phyloP scores from a whole-genome alignment of 2,797 vertebrate species.

The Ateles fusciceps region DNA sequence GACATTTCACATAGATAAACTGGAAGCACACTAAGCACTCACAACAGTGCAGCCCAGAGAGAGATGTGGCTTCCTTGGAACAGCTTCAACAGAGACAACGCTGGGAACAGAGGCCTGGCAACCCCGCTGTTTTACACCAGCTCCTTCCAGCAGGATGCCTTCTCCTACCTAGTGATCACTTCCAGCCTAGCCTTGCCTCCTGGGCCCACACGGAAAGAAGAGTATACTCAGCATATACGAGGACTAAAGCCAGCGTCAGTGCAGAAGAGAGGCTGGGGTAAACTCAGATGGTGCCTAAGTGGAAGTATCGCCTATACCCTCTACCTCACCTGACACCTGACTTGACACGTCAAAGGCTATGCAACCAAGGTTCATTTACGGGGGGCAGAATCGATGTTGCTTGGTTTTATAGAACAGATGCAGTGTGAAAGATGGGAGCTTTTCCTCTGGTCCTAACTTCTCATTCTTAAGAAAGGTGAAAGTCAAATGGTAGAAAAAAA shows the following conservation, averaged over 20 bases:
- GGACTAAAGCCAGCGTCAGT: background rate
- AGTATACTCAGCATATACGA: background rate
- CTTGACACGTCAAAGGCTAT: too few species aligned
- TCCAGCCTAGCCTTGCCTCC: background rate
- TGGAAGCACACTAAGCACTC: background rate
- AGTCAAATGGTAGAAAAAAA: background rate
- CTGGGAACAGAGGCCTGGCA: background rate
- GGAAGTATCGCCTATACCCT: background rate
- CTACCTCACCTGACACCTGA: background rate
- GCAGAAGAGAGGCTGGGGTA: background rate
- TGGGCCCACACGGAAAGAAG: background rate
- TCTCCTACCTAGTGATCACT: background rate
- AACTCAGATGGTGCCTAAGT: background rate
- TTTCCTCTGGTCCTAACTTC: background rate
- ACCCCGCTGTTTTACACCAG: background rate
- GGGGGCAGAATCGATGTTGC: too few species aligned
- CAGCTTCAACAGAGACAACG: background rate
- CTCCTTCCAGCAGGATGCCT: background rate
- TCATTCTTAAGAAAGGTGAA: background rate
- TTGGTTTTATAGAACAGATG: background rate
- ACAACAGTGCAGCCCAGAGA: background rate
- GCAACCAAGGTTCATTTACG: background rate
- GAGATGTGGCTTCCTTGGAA: background rate
- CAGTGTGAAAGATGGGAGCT: background rate
- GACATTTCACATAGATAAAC: background rate